Conservation (phyloP, 1,140 invertebrate species). For the Calliopsis andreniformis region DNA sequence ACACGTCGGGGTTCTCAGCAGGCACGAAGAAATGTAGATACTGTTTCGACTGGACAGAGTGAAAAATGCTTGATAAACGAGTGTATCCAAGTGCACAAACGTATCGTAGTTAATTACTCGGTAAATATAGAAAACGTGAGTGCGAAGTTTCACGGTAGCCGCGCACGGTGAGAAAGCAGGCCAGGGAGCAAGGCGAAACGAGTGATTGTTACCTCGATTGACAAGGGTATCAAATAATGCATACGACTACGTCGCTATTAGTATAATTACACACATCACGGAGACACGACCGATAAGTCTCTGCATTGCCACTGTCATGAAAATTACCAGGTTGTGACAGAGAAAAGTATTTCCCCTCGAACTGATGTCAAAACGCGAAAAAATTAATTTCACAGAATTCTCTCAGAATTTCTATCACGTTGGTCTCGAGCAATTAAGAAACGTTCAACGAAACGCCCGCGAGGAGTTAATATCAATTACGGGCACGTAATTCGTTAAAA, state of each 20-base stretch:
- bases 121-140: constrained; percentile 3
- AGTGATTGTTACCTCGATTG: constrained; percentile 19
- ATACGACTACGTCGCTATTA: too few species aligned
- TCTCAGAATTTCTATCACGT: neutral
- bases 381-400: neutral
- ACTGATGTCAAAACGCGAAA: too few species aligned
- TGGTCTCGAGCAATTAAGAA: neutral
- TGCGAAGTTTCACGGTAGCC: constrained; percentile 13
- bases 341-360: neutral
- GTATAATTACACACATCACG: constrained; percentile 1
- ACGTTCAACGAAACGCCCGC: neutral
- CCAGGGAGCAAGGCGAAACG: neutral
- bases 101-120: constrained; percentile 17
- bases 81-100: neutral
- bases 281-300: neutral
- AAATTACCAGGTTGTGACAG: neutral
- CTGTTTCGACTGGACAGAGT: neutral
- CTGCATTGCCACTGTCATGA: neutral
- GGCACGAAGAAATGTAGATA: neutral
- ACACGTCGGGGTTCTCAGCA: neutral
- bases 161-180: neutral
- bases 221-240: constrained; percentile 13
- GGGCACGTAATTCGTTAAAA: neutral
- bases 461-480: neutral
- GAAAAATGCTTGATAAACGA: neutral